Evolutionary conservation across 1,140 invertebrate species (phyloP), one percentile per base, ranked within the genome.

Genomic region (Chlorops oryzae): DNA sequence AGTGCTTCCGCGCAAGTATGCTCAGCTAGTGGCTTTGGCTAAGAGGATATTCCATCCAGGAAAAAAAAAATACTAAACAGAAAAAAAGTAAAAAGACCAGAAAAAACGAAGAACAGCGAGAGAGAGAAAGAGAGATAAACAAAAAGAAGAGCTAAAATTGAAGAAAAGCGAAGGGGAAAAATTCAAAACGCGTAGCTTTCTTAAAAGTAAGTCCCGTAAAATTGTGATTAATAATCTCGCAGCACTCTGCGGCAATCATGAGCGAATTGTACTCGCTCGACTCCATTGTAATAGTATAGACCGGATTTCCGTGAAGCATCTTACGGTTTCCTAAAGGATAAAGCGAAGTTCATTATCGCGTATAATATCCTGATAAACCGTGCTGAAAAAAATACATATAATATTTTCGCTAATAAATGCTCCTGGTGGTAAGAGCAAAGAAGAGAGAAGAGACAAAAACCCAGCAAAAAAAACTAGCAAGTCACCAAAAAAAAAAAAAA

Each of bases 401-500:
- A n/a, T n/a, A n/a, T n/a, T 38, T 38, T 15, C 7, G 15, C 17
- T 38, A 18, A 38, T 20, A 18, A 38, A 18, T 2, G 7, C 35
- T 38, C 3, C 35, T 2, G 35, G 5, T 4, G 4, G 21, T 18
- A 20, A 15, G 21, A 38, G 21, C 35, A 38, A 38, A 20, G 17
- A 20, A 18, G 15, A 15, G 35, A 28, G 35, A 45, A 34, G 27
- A 34, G 27, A 45, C 35, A 34, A 45, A 32, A 34, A 45, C 32
- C 20, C 43, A 45, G 35, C 32, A 45, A 27, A 45, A 32, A 32
- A 45, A 45, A 34, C 25, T 21, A 18, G 22, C n/a, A 28, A 21
- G 43, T 45, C 43, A 27, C 32, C 35, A 34, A 45, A 45, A 45
- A 20, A 45, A 45, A 34, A 45, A 38, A 38, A 3, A 20, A 18